Evolutionary conservation across 2,113 vertebrate genomes (phyloP).

Genomic region (Atlantisia rogersi): DNA sequence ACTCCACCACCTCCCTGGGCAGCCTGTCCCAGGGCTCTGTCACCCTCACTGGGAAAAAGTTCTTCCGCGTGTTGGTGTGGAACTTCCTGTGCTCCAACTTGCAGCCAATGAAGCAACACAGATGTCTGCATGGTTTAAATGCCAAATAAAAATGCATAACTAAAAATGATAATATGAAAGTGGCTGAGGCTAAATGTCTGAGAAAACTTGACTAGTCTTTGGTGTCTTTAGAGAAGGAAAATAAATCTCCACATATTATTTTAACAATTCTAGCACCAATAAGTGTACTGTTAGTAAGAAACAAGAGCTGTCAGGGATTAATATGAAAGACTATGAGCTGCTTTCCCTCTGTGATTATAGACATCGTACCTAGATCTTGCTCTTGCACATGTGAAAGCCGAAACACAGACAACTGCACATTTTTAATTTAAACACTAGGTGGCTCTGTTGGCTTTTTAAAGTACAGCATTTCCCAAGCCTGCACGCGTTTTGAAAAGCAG

Average conservation of each 20-base stretch:
- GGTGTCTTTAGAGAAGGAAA: background rate
- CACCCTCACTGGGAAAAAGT: no score
- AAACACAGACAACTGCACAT: background rate
- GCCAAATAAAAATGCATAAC: background rate
- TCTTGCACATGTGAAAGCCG: background rate
- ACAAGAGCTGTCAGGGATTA: background rate
- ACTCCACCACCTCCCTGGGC: no score
- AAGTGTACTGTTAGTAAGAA: background rate
- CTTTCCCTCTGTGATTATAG: background rate
- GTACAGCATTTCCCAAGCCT: background rate
- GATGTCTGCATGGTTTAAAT: background rate
- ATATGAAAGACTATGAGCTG: background rate
- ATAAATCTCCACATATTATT: background rate
- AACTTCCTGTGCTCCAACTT: no score
- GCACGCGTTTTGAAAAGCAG: background rate
- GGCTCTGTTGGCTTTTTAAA: constrained; percentile 21
- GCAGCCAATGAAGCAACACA: background rate
- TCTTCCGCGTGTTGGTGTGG: no score
- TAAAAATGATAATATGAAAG: background rate
- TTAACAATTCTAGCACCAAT: background rate
- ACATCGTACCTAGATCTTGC: background rate
- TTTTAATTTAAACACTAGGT: constrained; percentile 7
- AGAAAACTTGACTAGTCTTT: background rate
- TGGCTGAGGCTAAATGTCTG: background rate
- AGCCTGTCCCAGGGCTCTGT: no score